Conservation (phyloP, 2,113 vertebrate species). For the human (Homo sapiens) region DNA sequence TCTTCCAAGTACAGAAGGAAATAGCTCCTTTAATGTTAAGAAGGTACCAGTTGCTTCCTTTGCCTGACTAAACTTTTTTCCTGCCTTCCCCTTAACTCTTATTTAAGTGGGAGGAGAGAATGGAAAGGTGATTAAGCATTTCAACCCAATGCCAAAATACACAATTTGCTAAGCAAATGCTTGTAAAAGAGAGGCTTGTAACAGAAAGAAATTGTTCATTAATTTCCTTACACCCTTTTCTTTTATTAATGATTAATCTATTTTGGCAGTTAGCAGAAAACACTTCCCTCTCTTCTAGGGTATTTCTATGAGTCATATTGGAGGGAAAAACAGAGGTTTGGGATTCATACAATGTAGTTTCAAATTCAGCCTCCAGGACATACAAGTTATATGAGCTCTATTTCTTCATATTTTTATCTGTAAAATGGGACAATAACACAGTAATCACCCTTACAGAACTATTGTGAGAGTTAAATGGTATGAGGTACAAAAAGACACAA, state of each 20-base stretch:
- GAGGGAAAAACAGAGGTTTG: background rate
- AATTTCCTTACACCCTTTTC: background rate
- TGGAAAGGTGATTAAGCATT: background rate
- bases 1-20: background rate
- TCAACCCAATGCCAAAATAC: background rate
- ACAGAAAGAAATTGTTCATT: background rate
- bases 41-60: background rate
- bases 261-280: background rate
- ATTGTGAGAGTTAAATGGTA: background rate
- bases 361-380: background rate
- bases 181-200: background rate
- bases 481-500: background rate
- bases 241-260: background rate
- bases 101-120: background rate
- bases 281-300: background rate
- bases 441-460: background rate
- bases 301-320: background rate
- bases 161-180: background rate
- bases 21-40: background rate
- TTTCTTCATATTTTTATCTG: background rate
- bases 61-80: background rate
- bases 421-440: background rate
- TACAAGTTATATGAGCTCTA: background rate
- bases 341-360: background rate
- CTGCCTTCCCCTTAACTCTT: background rate